Percentiles rank a stretch among this genome's conserved stretches.
Conservation (phyloP, 1,140 invertebrate genomes). For the Drosophila kohkoa region DNA sequence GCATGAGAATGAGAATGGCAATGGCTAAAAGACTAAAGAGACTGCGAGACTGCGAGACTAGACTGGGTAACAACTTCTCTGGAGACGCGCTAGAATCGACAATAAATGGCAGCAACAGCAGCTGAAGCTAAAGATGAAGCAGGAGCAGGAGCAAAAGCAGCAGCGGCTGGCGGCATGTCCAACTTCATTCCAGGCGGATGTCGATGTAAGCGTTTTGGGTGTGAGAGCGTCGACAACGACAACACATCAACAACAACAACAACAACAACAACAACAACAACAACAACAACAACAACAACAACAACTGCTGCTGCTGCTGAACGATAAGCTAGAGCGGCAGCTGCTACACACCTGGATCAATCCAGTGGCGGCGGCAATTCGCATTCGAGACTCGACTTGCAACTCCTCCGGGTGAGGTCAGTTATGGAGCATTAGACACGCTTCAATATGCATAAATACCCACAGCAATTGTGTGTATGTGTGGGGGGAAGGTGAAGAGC, state of each 20-base stretch:
- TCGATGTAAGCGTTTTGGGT: constrained; percentile 30
- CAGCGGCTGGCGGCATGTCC: constrained; percentile 66
- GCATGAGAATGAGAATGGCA: neutral
- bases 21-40: neutral
- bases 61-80: neutral
- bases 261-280: constrained; percentile 5
- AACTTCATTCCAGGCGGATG: constrained; percentile 44
- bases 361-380: constrained; percentile 32
- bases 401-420: constrained; percentile 20
- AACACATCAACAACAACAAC: neutral
- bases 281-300: constrained; percentile 5
- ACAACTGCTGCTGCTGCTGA: neutral
- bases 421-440: constrained; percentile 42
- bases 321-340: constrained; percentile 30
- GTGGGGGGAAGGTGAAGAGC: neutral
- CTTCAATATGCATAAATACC: constrained; percentile 46
- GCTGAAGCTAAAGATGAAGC: constrained; percentile 1
- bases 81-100: constrained; percentile 14
- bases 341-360: constrained; percentile 41
- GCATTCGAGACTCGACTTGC: neutral
- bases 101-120: constrained; percentile 66
- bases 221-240: constrained; percentile 41
- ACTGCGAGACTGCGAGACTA: neutral
- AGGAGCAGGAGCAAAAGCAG: constrained; percentile 20
- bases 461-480: constrained; percentile 16